phyloP scores from a whole-genome alignment of 2,113 vertebrate genomes.

The Python bivittatus region DNA sequence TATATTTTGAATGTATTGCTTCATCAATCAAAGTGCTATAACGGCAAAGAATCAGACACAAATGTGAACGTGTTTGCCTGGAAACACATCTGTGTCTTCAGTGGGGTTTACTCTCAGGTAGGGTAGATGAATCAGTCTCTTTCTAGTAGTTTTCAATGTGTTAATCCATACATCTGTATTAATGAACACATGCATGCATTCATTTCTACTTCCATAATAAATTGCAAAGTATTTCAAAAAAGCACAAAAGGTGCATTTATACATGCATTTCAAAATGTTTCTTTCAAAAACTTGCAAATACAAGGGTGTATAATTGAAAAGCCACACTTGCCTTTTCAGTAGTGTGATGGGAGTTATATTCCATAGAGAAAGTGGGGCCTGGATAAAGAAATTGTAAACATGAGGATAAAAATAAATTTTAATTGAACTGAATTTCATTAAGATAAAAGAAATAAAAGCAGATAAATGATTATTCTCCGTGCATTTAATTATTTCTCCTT shows the following conservation, averaged over 20 bases:
- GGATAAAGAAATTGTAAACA: background rate
- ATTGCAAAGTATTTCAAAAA: background rate
- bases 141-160: background rate
- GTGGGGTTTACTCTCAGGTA: background rate
- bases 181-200: background rate
- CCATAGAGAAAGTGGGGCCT: background rate
- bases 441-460: background rate
- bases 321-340: background rate
- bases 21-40: background rate
- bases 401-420: background rate
- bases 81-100: background rate
- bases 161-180: background rate
- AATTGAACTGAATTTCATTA: background rate
- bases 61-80: background rate
- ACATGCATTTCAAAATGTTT: background rate
- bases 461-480: background rate
- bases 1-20: background rate
- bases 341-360: background rate
- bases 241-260: background rate
- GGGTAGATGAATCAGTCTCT: background rate
- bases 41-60: background rate
- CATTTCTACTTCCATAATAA: background rate
- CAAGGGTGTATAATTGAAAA: background rate
- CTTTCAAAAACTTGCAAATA: background rate
- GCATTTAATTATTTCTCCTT: background rate